Evolutionary conservation across 2,888 invertebrate genomes (phyloP).

Genomic region (Drosophila rellima): DNA sequence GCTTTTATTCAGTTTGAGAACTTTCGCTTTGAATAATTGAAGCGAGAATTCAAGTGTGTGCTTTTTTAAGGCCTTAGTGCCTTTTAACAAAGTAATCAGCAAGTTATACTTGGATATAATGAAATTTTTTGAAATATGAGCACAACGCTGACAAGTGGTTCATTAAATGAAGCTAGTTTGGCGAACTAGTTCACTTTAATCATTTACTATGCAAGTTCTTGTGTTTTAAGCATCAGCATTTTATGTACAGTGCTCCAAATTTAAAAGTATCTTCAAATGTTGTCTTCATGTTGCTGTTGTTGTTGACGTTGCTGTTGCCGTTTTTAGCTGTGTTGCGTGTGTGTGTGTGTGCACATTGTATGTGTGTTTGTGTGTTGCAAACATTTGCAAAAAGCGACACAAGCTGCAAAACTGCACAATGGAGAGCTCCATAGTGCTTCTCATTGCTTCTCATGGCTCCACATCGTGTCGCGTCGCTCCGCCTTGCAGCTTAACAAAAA

Average conservation of each 20-base stretch:
- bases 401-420: conserved; percentile 79
- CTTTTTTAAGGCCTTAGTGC: conserved; percentile 11
- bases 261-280: conserved; percentile 74
- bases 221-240: conserved; percentile 62
- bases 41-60: conserved; percentile 1
- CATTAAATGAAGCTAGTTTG: conserved; percentile 30
- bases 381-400: conserved; percentile 78
- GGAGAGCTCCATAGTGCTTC: conserved; percentile 52
- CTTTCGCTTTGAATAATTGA: conserved; percentile 26
- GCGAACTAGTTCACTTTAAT: conserved; percentile 52
- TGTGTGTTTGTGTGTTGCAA: conserved; percentile 60
- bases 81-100: conserved; percentile 32
- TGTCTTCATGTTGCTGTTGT: conserved; percentile 33
- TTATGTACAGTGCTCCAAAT: conserved; percentile 66
- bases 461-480: conserved; percentile 45
- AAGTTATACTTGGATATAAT: conserved; percentile 40
- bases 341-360: conserved; percentile 21
- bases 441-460: conserved; percentile 47
- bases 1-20: conserved; percentile 6
- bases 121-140: conserved; percentile 39
- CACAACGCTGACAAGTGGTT: conserved; percentile 23
- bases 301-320: conserved; percentile 42
- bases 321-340: conserved; percentile 44
- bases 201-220: conserved; percentile 48
- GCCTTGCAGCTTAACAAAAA: conserved; percentile 79